These are phyloP conservation scores for Glossophaga mutica DNA, from an alignment of 2,797 vertebrate species.

Conservation along the genomic window DNA sequence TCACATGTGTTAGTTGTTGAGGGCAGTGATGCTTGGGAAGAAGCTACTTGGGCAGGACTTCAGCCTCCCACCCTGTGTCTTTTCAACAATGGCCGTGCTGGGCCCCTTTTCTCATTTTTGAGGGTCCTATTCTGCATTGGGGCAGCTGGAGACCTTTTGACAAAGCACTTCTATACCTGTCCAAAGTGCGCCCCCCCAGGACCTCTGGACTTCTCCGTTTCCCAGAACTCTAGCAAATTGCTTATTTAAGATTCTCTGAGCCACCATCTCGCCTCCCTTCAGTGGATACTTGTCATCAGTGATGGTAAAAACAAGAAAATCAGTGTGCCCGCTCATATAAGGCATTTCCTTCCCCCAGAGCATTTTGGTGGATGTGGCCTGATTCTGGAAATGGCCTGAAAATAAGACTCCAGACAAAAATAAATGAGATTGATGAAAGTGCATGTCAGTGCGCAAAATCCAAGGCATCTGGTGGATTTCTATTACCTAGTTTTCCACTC, in stretches of 20 bases:
- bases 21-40: not conserved
- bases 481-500: slow-evolving; percentile 63
- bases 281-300: not conserved
- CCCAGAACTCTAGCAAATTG: not conserved
- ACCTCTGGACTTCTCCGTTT: not conserved
- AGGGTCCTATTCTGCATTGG: not conserved
- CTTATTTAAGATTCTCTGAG: not conserved
- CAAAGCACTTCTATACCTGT: not conserved
- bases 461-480: slow-evolving; percentile 64
- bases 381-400: slow-evolving; percentile 69
- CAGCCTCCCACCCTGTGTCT: not conserved
- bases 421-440: slow-evolving; percentile 68
- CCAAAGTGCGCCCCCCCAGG: not conserved
- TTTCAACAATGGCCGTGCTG: not conserved
- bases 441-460: slow-evolving; percentile 51
- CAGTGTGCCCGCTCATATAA: slow-evolving; percentile 56
- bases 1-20: not conserved
- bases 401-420: slow-evolving; percentile 69
- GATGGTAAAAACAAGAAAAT: slow-evolving; percentile 48
- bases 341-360: not conserved
- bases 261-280: not conserved
- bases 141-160: not conserved
- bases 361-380: not conserved
- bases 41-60: not conserved
- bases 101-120: not conserved